Evolutionary conservation across 2,888 invertebrate genomes (phyloP).

Genomic region (Balanococcus diminutus): DNA sequence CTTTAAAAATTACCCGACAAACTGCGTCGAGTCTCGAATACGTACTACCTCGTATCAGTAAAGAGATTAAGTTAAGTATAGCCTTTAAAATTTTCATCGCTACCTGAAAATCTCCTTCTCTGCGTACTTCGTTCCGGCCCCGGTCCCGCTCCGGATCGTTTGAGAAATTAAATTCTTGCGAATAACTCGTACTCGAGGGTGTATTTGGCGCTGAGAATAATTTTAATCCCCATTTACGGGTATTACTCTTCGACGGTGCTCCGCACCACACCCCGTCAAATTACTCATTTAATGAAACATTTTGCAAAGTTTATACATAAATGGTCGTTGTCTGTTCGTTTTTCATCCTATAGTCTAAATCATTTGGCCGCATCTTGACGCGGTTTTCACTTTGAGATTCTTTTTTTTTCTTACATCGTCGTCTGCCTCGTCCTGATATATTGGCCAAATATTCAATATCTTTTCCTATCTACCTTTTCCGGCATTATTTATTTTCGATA

Average conservation of each 20-base stretch:
- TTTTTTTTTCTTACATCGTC: no score
- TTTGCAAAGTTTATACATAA: not conserved
- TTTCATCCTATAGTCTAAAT: not conserved
- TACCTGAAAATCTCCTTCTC: not conserved
- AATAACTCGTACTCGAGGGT: conserved; percentile 17
- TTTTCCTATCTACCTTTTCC: no score
- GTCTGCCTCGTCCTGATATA: no score
- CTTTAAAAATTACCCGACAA: not conserved
- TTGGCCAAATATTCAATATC: no score
- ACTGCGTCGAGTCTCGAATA: no score
- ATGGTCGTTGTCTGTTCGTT: not conserved
- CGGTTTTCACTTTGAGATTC: no score
- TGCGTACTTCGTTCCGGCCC: not conserved
- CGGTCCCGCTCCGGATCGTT: not conserved
- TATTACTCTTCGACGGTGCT: not conserved
- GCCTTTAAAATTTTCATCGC: conserved; percentile 3
- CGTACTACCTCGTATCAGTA: not conserved
- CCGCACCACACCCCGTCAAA: not conserved
- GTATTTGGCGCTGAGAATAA: conserved; percentile 8
- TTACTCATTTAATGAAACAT: conserved; percentile 17
- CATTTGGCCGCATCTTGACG: not conserved
- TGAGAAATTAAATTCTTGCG: conserved; percentile 4
- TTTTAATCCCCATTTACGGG: not conserved
- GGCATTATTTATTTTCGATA: no score
- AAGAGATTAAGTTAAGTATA: conserved; percentile 4